A percentile compares a stretch with the other conserved stretches of the same genome.
These are phyloP conservation scores for Drosophila maculinotata DNA, from an alignment of 2,888 invertebrate genomes.

Conservation along the genomic window DNA sequence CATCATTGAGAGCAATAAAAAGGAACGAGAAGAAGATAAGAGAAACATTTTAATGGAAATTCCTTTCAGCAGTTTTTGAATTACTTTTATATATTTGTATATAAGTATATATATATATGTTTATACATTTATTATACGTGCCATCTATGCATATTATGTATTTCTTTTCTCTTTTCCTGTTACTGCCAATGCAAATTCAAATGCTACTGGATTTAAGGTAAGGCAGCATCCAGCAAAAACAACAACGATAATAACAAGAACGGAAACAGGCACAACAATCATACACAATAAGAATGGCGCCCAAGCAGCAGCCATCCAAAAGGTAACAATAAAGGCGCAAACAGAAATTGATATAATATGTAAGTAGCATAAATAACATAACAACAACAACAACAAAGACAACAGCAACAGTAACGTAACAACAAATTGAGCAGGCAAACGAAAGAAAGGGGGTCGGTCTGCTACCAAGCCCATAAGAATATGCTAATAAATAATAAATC, in stretches of 20 bases:
- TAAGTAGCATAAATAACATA: constrained; percentile 76
- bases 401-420: constrained; percentile 36
- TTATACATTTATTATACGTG: constrained; percentile 67
- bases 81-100: constrained; percentile 57
- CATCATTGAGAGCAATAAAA: constrained; percentile 68
- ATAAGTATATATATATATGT: constrained; percentile 50
- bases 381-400: constrained; percentile 47
- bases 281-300: constrained; percentile 56
- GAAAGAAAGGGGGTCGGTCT: constrained; percentile 25
- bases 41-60: constrained; percentile 79
- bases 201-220: constrained; percentile 70
- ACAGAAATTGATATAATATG: constrained; percentile 75
- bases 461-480: constrained; percentile 54
- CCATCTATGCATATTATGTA: constrained; percentile 51
- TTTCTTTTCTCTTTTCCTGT: constrained; percentile 42
- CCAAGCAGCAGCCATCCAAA: constrained; percentile 44
- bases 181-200: constrained; percentile 74
- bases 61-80: constrained; percentile 78
- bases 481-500: constrained; percentile 79
- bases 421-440: constrained; percentile 47
- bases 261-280: constrained; percentile 42
- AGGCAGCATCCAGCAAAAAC: constrained; percentile 47
- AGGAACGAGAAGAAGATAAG: constrained; percentile 77
- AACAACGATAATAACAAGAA: constrained; percentile 34
- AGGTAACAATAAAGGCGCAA: constrained; percentile 71